A percentile compares a stretch with the other conserved stretches of the same genome.
Evolutionary conservation across 2,797 vertebrate genomes (phyloP).

Genomic region (Sphaeramia orbicularis): DNA sequence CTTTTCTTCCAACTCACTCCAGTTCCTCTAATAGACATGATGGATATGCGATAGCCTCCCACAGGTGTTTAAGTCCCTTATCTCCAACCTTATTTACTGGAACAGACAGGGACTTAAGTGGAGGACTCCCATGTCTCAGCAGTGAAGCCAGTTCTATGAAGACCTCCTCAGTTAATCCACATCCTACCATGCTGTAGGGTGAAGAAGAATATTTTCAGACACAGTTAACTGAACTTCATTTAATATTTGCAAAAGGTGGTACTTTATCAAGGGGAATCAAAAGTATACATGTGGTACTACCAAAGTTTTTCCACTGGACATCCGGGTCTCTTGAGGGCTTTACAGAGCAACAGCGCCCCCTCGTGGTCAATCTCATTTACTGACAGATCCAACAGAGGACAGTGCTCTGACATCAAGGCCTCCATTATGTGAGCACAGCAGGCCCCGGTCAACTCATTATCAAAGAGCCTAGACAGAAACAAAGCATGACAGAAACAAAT

Average conservation of each 20-base stretch:
- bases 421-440: constrained; percentile 82
- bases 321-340: constrained; percentile 76
- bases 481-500: neutral
- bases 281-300: constrained; percentile 36
- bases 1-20: constrained; percentile 80
- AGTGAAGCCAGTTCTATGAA: constrained; percentile 82
- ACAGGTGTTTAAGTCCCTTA: constrained; percentile 81
- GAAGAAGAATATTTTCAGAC: neutral
- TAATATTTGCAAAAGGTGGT: constrained; percentile 22
- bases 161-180: constrained; percentile 77
- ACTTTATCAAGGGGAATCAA: neutral
- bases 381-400: constrained; percentile 84
- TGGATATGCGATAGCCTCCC: constrained; percentile 83
- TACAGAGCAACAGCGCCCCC: constrained; percentile 84
- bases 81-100: constrained; percentile 86
- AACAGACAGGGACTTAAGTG: constrained; percentile 83
- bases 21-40: constrained; percentile 86
- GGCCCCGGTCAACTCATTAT: constrained; percentile 68
- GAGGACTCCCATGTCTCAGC: constrained; percentile 77
- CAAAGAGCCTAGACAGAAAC: constrained; percentile 76
- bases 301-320: constrained; percentile 81
- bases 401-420: constrained; percentile 75
- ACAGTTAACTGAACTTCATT: neutral
- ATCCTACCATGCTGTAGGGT: constrained; percentile 82
- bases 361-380: constrained; percentile 85